Evolutionary conservation across 1,140 invertebrate genomes (phyloP).

Genomic region (Nymphalis io): DNA sequence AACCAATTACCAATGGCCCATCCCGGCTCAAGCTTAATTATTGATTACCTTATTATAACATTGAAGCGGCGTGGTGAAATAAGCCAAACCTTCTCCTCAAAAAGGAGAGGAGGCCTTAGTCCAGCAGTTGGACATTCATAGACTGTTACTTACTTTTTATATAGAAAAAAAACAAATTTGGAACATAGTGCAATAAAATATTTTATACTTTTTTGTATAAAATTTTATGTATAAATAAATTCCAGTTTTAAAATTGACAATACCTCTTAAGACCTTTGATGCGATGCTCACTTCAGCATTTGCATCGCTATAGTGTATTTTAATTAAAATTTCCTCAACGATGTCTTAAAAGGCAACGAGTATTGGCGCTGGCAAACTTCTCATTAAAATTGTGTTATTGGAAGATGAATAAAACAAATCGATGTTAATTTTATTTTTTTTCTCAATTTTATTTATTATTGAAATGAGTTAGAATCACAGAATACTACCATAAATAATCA

Average conservation of each 20-base stretch:
- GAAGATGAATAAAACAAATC: constrained; percentile 11
- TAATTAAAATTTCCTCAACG: constrained; percentile 29
- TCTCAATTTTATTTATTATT: neutral
- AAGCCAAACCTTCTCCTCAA: too few species aligned
- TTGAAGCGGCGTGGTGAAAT: too few species aligned
- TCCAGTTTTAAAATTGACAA: constrained; percentile 1
- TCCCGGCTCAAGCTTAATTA: too few species aligned
- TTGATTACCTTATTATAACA: too few species aligned
- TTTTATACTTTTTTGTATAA: too few species aligned
- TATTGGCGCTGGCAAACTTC: constrained; percentile 16
- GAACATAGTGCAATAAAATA: too few species aligned
- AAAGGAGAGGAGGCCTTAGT: too few species aligned
- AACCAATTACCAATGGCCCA: too few species aligned
- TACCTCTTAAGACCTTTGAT: constrained; percentile 22
- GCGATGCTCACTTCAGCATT: constrained; percentile 27
- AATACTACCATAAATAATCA: neutral
- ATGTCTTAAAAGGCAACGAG: constrained; percentile 28
- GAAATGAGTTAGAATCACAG: neutral
- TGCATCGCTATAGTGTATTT: constrained; percentile 29
- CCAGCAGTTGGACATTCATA: too few species aligned
- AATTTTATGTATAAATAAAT: constrained; percentile 15
- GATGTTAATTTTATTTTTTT: neutral
- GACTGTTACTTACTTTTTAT: too few species aligned
- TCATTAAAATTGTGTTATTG: constrained; percentile 25
- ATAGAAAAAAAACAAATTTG: too few species aligned